Conservation (phyloP, 2,888 invertebrate genomes). For the Tromatobia lineatoria region DNA sequence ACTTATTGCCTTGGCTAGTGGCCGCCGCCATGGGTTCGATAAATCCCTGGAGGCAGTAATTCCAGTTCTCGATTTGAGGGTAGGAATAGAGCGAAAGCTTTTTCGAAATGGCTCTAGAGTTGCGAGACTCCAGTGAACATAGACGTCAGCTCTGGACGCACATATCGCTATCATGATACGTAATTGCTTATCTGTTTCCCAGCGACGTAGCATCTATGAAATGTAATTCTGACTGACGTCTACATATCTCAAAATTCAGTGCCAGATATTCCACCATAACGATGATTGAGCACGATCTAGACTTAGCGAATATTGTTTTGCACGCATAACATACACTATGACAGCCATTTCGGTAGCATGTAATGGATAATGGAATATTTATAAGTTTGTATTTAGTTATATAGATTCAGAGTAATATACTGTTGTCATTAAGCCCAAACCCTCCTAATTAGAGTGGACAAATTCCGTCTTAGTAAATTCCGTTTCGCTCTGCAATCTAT, state of each 20-base stretch:
- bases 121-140: constrained; percentile 22
- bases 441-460: background rate
- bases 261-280: background rate
- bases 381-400: background rate
- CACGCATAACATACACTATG: background rate
- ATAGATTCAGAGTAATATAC: background rate
- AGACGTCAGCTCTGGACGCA: constrained; percentile 29
- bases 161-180: constrained; percentile 24
- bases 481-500: background rate
- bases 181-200: constrained; percentile 42
- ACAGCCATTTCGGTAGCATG: background rate
- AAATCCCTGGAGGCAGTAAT: constrained; percentile 65
- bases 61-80: constrained; percentile 55
- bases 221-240: constrained; percentile 28
- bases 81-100: constrained; percentile 30
- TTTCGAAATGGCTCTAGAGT: constrained; percentile 21
- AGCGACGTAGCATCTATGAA: constrained; percentile 31
- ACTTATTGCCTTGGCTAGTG: constrained; percentile 57
- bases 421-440: background rate
- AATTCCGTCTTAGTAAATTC: background rate
- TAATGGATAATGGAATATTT: background rate
- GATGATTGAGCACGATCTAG: background rate
- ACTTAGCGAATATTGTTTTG: background rate
- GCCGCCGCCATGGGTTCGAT: constrained; percentile 51
- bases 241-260: background rate